Evolutionary conservation across 2,113 vertebrate species (phyloP), one percentile per base, ranked within the genome.

Genomic region (Syngnathoides biaculeatus): DNA sequence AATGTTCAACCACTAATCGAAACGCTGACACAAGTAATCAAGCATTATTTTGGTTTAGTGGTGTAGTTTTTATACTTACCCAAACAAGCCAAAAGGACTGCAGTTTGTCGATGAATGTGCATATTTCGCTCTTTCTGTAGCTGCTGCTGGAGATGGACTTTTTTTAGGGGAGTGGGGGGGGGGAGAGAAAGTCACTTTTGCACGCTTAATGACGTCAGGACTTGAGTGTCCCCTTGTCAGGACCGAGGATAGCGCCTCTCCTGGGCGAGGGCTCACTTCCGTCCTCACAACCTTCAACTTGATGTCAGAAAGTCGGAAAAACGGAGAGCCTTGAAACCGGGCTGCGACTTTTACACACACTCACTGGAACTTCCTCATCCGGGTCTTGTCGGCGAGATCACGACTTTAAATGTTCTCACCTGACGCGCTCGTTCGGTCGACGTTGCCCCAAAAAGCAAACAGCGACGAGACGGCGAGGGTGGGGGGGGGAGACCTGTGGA

Each of bases 201-300:
- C 39, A 26, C 60, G 43, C 39, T 24, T 8, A 26, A 26, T 17
- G 26, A 77, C 24, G 57, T 65, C 71, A 59, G 65, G 38, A 30
- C 38, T 19, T 2, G 43, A 26, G 61, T 5, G 24, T 0, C 11
- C 53, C 17, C 27, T 9, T 17, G 55, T 86, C 89, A 92, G 87
- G 0, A 91, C 88, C 83, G 76, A 55, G 79, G 91, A 90, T 86
- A 92, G 91, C 86, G 71, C 81, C 85, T 80, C 74, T 75, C 72
- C 52, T 62, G 30, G 52, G 55, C 24, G 35, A 56, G 11, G 72
- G 65, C 20, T 72, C 74, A 80, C 80, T 75, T 73, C 20, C 52
- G 39, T 57, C 74, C 40, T 26, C 50, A 58, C 55, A 64, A 53
- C 5, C n/a, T 39, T 57, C 27, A 10, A 14, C 14, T 8, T 8